These are phyloP conservation scores for Tenodera sinensis DNA, from an alignment of 2,888 invertebrate genomes.

Conservation along the genomic window DNA sequence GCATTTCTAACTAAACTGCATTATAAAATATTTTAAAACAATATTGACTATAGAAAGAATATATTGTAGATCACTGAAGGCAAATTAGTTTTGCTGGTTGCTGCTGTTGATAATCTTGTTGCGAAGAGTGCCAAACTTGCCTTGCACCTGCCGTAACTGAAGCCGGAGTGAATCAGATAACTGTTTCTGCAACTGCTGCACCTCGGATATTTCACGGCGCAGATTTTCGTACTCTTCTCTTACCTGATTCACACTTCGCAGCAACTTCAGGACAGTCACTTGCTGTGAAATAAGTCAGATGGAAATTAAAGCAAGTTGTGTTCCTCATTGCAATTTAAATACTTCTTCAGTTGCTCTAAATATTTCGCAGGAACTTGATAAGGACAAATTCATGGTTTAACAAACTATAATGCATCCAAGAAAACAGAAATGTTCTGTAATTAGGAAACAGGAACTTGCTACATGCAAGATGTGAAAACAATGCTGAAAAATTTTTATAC, in stretches of 20 bases:
- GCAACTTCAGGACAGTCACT: slow-evolving; percentile 61
- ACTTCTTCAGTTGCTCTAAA: no score
- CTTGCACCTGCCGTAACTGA: slow-evolving; percentile 61
- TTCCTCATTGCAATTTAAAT: background rate
- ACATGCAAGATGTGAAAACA: no score
- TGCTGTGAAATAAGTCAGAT: background rate
- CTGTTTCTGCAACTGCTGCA: slow-evolving; percentile 75
- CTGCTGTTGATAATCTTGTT: slow-evolving; percentile 17
- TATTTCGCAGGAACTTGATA: no score
- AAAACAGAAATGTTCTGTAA: no score
- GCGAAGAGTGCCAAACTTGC: slow-evolving; percentile 26
- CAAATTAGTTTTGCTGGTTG: background rate
- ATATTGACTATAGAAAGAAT: background rate
- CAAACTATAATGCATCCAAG: no score
- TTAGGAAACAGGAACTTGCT: no score
- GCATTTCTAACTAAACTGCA: background rate
- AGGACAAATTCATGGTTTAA: no score
- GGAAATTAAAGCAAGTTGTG: background rate
- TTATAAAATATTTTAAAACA: background rate
- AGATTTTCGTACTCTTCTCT: slow-evolving; percentile 76
- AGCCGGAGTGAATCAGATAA: slow-evolving; percentile 69
- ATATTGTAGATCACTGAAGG: background rate
- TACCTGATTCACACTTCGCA: slow-evolving; percentile 69
- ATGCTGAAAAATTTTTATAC: no score
- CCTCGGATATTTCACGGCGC: slow-evolving; percentile 72